These are phyloP conservation scores for Hafferia zeledoni DNA, from an alignment of 2,797 vertebrate genomes.

Conservation along the genomic window DNA sequence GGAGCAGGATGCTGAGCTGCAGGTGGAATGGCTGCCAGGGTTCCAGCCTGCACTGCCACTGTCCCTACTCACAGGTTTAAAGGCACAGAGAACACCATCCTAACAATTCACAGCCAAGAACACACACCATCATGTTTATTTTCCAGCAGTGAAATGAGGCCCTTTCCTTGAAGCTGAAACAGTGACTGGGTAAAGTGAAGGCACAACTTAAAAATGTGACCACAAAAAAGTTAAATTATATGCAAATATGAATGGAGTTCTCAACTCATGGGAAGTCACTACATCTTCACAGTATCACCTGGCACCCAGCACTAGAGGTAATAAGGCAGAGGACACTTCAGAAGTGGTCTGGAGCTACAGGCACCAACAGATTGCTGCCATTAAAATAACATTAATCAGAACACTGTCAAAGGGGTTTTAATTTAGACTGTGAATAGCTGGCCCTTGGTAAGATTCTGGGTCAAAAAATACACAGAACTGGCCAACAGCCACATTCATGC, in stretches of 20 bases:
- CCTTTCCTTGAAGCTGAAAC: background rate
- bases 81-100: background rate
- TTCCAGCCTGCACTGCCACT: background rate
- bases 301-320: background rate
- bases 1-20: background rate
- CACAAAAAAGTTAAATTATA: fast-evolving
- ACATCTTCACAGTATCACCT: background rate
- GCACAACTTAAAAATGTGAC: fast-evolving
- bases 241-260: background rate
- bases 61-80: fast-evolving
- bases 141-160: fast-evolving
- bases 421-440: background rate
- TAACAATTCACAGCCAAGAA: background rate
- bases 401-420: background rate
- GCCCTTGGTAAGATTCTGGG: background rate
- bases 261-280: background rate
- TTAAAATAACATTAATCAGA: background rate
- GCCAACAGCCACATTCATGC: background rate
- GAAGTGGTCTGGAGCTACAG: background rate
- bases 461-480: background rate
- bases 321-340: background rate
- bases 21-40: background rate
- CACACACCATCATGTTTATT: fast-evolving
- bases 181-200: background rate
- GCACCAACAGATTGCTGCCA: background rate